Evolutionary conservation across 2,888 invertebrate species (phyloP).

Genomic region (Atrina japonica): DNA sequence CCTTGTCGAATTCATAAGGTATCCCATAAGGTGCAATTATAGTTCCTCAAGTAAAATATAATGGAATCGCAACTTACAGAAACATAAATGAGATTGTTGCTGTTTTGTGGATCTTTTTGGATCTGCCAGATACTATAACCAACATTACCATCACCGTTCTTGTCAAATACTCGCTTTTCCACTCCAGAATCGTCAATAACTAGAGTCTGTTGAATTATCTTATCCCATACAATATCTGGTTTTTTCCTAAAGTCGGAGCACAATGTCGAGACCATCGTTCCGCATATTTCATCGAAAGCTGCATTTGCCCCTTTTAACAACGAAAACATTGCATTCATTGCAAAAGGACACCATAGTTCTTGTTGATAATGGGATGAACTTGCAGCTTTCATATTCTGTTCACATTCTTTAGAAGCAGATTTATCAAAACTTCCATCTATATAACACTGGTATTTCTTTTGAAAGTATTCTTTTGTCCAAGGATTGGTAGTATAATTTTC

Average conservation of each 20-base stretch:
- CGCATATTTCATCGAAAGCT: conserved; percentile 21
- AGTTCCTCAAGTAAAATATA: too few species aligned
- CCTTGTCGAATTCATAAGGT: too few species aligned
- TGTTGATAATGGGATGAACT: background rate
- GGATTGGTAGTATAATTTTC: conserved; percentile 1
- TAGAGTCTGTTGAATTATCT: background rate
- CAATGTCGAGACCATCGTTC: background rate
- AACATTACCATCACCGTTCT: conserved; percentile 13
- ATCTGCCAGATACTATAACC: conserved; percentile 13
- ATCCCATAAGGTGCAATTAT: too few species aligned
- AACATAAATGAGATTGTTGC: conserved; percentile 6
- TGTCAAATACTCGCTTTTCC: conserved; percentile 3
- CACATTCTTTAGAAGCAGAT: conserved; percentile 11
- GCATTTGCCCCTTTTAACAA: conserved; percentile 15
- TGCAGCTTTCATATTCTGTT: background rate
- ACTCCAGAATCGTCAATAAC: background rate
- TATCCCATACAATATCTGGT: background rate
- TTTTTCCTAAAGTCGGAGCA: conserved; percentile 15
- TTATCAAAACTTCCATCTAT: conserved; percentile 54
- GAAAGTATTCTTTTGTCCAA: conserved; percentile 1
- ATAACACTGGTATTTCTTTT: conserved; percentile 48
- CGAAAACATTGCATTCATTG: conserved; percentile 4
- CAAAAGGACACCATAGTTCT: conserved; percentile 29
- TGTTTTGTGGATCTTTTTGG: conserved; percentile 9
- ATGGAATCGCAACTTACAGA: conserved; percentile 31